Base-by-base conservation (phyloP, 2,797 vertebrate species). In the Poeciliopsis turneri region DNA sequence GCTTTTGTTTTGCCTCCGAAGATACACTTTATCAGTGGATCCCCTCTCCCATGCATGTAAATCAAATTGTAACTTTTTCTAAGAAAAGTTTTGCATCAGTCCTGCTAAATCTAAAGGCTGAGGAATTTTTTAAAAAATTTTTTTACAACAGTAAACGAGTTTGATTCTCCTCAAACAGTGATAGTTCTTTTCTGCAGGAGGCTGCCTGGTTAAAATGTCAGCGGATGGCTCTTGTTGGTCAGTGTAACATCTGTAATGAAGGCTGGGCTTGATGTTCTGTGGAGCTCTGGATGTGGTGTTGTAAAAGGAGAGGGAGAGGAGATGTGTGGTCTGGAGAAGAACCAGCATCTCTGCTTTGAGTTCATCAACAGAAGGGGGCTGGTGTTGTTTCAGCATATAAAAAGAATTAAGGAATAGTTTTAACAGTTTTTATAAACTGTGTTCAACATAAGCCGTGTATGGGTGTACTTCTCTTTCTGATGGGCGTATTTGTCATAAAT, bases 271-370 rank as follows among this genome's bases (percentile, higher is more conserved):
- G 80, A 84, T 86, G 84, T 87, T 87, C 72, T 83, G 77, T 83
- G 82, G 89, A 90, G 81, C 82, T 84, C 76, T 74, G 81, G 80
- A 87, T 88, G 83, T 85, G 88, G 51, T 86, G 84, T 79, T 92
- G 55, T 79, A 55, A 80, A 87, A 79, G 86, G 71, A 87, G 85
- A 87, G 61, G 83, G 86, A 84, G 30, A 81, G 30, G 80, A 78
- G 87, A 87, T 88, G 79, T 86, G 80, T 89, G 81, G 78, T 88
- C 78, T 55, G 73, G 78, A 69, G 75, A 81, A 84, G 78, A 25
- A 53, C 9, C 77, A 72, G 72, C 28, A 71, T 74, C 78, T 88
- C 88, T 82, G 43, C 81, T 49, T 84, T 87, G 89, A 90, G 82
- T 90, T 92, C 75, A 89, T 85, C 85, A 68, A 64, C 43, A 23